Percentiles rank a stretch among this genome's conserved stretches.
These are phyloP conservation scores for Lepisosteus osseus DNA, from an alignment of 2,113 vertebrate genomes.

Conservation along the genomic window DNA sequence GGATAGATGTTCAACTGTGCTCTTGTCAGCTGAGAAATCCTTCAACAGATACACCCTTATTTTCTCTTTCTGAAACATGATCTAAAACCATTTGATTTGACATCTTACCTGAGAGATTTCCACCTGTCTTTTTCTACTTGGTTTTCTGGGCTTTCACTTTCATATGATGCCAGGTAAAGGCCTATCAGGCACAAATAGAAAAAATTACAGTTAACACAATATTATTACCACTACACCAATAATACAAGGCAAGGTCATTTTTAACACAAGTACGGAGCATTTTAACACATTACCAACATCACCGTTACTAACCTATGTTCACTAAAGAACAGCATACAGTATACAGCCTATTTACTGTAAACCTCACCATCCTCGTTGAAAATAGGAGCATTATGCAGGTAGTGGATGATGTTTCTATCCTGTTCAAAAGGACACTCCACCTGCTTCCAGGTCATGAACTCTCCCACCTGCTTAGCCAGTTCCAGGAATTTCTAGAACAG, in stretches of 20 bases:
- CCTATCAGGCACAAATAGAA: constrained; percentile 44
- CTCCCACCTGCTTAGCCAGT: constrained; percentile 72
- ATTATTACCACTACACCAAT: not conserved
- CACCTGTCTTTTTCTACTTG: constrained; percentile 75
- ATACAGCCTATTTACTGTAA: not conserved
- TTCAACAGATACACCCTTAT: too few relatives aligned
- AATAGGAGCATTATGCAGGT: constrained; percentile 69
- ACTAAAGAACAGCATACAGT: not conserved
- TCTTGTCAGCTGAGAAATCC: too few relatives aligned
- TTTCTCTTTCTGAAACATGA: too few relatives aligned
- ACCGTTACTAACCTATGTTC: too few relatives aligned
- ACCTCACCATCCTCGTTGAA: constrained; percentile 75
- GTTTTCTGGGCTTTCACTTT: constrained; percentile 75
- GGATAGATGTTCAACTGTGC: too few relatives aligned
- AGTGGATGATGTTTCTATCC: constrained; percentile 68
- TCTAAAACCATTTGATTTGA: not conserved
- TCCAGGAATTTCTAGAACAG: constrained; percentile 71
- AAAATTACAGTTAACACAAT: not conserved
- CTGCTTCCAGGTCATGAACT: constrained; percentile 78
- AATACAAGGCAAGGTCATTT: not conserved
- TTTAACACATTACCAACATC: too few relatives aligned
- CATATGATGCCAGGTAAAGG: constrained; percentile 76
- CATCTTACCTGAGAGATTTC: constrained; percentile 68
- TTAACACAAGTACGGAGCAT: too few relatives aligned
- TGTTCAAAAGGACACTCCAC: constrained; percentile 74